Evolutionary conservation across 2,888 invertebrate genomes (phyloP), one percentile per base, ranked within the genome.

Genomic region (Diaperis boleti): DNA sequence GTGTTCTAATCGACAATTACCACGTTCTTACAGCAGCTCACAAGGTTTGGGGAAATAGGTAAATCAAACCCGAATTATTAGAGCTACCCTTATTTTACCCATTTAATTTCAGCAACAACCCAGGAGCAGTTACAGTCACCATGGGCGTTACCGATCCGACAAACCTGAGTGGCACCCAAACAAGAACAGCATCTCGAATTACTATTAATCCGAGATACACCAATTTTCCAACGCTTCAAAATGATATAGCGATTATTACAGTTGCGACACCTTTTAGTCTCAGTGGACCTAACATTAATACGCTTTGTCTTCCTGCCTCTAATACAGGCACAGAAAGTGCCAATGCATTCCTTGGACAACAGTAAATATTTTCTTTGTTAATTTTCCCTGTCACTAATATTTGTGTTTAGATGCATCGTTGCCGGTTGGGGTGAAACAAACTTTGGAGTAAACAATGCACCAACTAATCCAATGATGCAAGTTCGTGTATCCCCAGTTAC

Each of bases 391-490:
- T 39, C 3, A 39, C 15, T 50, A 11, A 8, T 18, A 35, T 39
- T 22, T 33, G 13, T 15, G 72, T 70, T 18, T 61, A 83, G 83
- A 65, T 89, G 89, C 73, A 85, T 84, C 82, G 90, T 92, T 0
- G 83, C 91, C n/a, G 96, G 96, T 7, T 96, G 95, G 94, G 96
- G 96, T 8, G 92, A 93, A 76, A 85, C 92, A 68, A 88, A 89
- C 68, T 96, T 92, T 65, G 74, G 47, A 8, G 83, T 59, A 2
- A 66, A 65, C 37, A 77, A 79, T 56, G 77, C 79, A 1, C 79
- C 79, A 3, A 85, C 79, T 78, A 85, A 84, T 0, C 88, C 90
- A 26, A 81, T 91, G 75, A 91, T 90, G 74, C 87, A 92, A 78
- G 92, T 93, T 0, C 90, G 90, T 62, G 89, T 94, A 0, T 88